phyloP scores from a whole-genome alignment of 2,113 vertebrate species.

The Cynopterus brachyotis region DNA sequence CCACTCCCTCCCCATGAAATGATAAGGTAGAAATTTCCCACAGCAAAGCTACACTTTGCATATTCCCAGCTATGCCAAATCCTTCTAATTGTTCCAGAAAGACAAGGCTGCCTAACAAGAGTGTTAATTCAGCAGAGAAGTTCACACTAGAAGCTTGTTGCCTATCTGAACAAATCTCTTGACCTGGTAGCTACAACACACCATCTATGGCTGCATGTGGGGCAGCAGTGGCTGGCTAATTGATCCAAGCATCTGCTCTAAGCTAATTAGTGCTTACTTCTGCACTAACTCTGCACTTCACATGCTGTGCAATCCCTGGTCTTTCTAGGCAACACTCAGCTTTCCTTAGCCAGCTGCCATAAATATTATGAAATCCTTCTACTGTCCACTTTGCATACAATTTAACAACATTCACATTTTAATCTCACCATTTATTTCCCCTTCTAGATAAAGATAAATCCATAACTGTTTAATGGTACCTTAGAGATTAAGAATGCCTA shows the following conservation, averaged over 20 bases:
- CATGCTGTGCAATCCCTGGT: neutral
- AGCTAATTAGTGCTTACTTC: neutral
- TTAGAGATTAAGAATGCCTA: neutral
- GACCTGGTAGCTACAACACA: neutral
- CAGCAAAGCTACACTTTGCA: neutral
- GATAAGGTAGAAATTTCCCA: neutral
- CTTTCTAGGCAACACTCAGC: neutral
- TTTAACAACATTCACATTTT: neutral
- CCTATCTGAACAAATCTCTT: neutral
- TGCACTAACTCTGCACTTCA: neutral
- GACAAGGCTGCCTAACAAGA: neutral
- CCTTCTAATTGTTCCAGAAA: neutral
- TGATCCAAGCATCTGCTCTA: neutral
- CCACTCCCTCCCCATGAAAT: neutral
- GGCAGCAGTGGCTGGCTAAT: too few species aligned
- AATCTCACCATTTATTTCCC: neutral
- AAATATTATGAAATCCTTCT: neutral
- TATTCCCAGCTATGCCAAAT: neutral
- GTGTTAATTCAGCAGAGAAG: neutral
- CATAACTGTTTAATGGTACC: neutral
- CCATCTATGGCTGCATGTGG: neutral
- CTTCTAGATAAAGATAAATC: neutral
- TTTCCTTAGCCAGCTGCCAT: neutral
- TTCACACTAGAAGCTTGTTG: neutral
- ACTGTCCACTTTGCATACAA: neutral